These are phyloP conservation scores for Tetrax tetrax DNA, from an alignment of 2,113 vertebrate genomes.

Conservation along the genomic window DNA sequence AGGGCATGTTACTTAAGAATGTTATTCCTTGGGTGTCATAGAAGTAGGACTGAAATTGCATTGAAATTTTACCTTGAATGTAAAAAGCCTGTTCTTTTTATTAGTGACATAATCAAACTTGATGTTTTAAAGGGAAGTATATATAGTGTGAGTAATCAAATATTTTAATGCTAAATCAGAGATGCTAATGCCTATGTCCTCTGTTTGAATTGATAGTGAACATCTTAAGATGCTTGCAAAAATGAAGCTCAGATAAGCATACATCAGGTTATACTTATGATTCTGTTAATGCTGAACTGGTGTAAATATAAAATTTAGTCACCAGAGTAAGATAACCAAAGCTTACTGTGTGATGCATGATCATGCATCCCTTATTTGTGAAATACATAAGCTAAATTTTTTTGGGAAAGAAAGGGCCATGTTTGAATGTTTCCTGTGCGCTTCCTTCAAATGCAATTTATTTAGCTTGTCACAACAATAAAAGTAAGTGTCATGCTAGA, in stretches of 20 bases:
- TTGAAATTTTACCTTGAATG: background rate
- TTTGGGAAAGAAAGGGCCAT: background rate
- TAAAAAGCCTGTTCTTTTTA: background rate
- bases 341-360: background rate
- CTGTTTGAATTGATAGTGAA: background rate
- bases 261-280: background rate
- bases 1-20: rapidly evolving
- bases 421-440: background rate
- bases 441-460: background rate
- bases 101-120: background rate
- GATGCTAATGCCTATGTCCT: background rate
- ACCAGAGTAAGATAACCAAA: background rate
- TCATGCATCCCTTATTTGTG: background rate
- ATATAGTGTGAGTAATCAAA: background rate
- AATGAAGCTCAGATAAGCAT: background rate
- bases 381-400: background rate
- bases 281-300: background rate
- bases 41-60: background rate
- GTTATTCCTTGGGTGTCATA: background rate
- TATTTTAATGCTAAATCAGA: background rate
- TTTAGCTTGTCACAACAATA: background rate
- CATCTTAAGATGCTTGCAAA: background rate
- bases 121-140: background rate
- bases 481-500: background rate
- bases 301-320: background rate